Conservation (phyloP, 1,140 invertebrate species). For the Drosophila bifasciata region DNA sequence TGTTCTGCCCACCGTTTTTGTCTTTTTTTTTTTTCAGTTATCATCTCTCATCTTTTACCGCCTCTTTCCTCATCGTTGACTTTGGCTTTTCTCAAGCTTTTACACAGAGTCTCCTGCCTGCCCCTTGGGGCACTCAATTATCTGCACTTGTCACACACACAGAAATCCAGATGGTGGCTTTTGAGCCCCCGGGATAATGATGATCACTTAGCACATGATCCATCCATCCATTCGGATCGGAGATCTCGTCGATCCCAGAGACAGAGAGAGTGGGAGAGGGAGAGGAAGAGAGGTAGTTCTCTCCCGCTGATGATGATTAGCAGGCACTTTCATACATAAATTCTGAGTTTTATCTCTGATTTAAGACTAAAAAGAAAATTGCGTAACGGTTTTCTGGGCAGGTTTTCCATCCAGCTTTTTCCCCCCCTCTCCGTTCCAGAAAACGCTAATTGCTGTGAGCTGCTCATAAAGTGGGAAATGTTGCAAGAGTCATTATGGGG, state of each 20-base stretch:
- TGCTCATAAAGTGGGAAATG: constrained; percentile 27
- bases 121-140: constrained; percentile 37
- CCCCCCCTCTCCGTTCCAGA: not conserved
- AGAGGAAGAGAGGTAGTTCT: too few species aligned
- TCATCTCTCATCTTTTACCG: constrained; percentile 17
- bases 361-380: constrained; percentile 10
- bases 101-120: constrained; percentile 11
- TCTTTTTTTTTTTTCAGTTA: constrained; percentile 1
- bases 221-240: constrained; percentile 6
- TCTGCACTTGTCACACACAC: constrained; percentile 42
- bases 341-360: constrained; percentile 31
- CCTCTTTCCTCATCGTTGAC: constrained; percentile 8
- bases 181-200: constrained; percentile 33
- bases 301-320: constrained; percentile 18
- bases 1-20: too few species aligned
- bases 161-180: constrained; percentile 15
- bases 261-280: too few species aligned
- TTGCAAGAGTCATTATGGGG: constrained; percentile 17
- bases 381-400: constrained; percentile 29
- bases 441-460: constrained; percentile 35
- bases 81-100: constrained; percentile 24
- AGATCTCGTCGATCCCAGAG: too few species aligned
- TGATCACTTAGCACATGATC: constrained; percentile 43
- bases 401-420: constrained; percentile 3
- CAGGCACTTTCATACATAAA: constrained; percentile 16